These are phyloP conservation scores for Melozone crissalis DNA, from an alignment of 2,113 vertebrate species.

Conservation along the genomic window DNA sequence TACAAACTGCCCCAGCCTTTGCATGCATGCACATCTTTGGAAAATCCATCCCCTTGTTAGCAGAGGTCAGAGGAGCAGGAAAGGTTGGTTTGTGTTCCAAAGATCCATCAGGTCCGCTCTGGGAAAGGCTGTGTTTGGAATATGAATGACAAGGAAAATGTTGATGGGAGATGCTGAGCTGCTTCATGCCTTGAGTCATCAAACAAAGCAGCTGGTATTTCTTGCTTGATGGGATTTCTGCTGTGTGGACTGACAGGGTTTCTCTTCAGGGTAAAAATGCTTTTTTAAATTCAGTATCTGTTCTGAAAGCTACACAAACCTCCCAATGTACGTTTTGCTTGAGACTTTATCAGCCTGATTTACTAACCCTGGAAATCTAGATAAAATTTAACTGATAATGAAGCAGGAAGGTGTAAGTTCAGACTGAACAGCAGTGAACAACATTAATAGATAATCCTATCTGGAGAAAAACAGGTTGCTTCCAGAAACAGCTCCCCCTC, in stretches of 20 bases:
- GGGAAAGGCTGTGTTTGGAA: background rate
- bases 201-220: constrained; percentile 37
- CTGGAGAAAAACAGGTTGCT: background rate
- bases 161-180: background rate
- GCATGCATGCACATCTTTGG: background rate
- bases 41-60: background rate
- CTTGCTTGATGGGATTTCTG: background rate
- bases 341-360: background rate
- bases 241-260: constrained; percentile 3
- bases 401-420: background rate
- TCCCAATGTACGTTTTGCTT: background rate
- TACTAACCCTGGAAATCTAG: background rate
- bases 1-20: background rate
- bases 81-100: background rate
- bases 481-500: background rate
- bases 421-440: background rate
- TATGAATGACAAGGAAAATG: background rate
- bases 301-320: background rate
- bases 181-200: constrained; percentile 34
- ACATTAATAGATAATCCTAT: background rate
- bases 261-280: constrained; percentile 5
- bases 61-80: background rate
- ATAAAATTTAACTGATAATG: background rate
- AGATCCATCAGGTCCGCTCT: background rate
- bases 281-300: background rate